phyloP scores from a whole-genome alignment of 2,113 vertebrate species.

The Rhombomys opimus region DNA sequence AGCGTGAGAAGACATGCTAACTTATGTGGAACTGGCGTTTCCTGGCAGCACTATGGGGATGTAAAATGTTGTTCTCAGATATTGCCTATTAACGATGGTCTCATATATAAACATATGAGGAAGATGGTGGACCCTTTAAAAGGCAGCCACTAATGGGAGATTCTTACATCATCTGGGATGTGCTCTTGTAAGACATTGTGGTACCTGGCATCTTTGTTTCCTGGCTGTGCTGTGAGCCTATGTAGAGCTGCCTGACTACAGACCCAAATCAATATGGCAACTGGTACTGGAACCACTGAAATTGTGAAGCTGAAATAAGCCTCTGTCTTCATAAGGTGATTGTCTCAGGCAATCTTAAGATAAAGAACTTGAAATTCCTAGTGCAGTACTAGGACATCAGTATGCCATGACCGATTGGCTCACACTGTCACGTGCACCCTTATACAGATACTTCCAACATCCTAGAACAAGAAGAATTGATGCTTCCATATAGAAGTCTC shows the following conservation, averaged over 20 bases:
- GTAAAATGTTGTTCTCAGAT: not conserved
- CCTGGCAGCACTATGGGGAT: not conserved
- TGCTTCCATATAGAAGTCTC: not conserved
- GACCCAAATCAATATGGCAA: not conserved
- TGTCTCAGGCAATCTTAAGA: not conserved
- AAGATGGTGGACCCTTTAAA: not conserved
- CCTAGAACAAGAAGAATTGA: not conserved
- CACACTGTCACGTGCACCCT: not conserved
- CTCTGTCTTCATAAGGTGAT: not conserved
- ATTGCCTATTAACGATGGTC: not conserved
- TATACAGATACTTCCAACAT: not conserved
- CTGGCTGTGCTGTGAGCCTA: not conserved
- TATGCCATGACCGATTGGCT: not conserved
- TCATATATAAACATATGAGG: no score
- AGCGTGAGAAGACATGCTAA: not conserved
- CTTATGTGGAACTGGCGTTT: not conserved
- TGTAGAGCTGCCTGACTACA: not conserved
- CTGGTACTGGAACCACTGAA: not conserved
- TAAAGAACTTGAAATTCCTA: not conserved
- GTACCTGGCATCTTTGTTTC: not conserved
- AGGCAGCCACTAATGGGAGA: no score
- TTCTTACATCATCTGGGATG: not conserved
- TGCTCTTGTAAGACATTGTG: not conserved
- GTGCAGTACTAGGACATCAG: slow-evolving; percentile 23
- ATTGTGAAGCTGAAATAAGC: not conserved